A percentile compares a stretch with the other conserved stretches of the same genome.
phyloP scores from a whole-genome alignment of 2,888 invertebrate species.

The Metallyticus violacea region DNA sequence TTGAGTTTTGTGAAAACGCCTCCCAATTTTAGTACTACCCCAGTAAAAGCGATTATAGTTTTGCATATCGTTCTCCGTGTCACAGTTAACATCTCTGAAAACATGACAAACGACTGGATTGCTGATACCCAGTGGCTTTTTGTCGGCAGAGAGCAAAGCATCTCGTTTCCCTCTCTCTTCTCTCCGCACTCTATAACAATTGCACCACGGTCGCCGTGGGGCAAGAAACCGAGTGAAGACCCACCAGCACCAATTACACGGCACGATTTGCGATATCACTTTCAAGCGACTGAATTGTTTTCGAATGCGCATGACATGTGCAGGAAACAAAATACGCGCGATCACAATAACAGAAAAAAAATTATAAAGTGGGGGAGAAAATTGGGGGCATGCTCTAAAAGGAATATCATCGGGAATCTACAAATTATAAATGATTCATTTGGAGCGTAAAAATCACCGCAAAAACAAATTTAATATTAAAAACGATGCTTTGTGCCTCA shows the following conservation, averaged over 20 bases:
- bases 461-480: neutral
- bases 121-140: neutral
- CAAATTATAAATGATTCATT: neutral
- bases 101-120: no score
- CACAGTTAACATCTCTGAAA: no score
- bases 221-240: neutral
- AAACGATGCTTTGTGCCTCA: neutral
- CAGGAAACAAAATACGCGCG: neutral
- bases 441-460: neutral
- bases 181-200: neutral
- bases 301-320: neutral
- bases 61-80: no score
- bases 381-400: neutral
- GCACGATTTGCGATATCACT: neutral
- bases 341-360: neutral
- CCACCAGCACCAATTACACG: neutral
- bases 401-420: neutral
- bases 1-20: no score
- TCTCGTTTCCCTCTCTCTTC: neutral
- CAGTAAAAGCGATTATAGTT: no score
- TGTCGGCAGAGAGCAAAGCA: neutral
- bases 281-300: neutral
- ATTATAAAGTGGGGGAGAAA: neutral
- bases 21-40: no score
- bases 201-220: neutral